Conservation (phyloP, 2,888 invertebrate species). For the Pogonocherus hispidulus region DNA sequence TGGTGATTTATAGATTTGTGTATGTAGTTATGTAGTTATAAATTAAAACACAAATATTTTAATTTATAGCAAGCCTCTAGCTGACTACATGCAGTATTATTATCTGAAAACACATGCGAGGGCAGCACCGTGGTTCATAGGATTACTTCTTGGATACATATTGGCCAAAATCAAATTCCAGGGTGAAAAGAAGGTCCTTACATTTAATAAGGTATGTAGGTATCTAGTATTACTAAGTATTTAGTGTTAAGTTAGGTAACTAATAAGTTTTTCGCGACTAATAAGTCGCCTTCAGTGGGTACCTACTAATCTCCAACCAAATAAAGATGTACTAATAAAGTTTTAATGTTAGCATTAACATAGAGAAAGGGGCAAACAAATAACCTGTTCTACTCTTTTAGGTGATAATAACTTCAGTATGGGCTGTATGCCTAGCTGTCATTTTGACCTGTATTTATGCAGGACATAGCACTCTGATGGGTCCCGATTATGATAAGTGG, state of each 20-base stretch:
- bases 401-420: slow-evolving; percentile 1
- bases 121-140: slow-evolving; percentile 53
- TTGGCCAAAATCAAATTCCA: slow-evolving; percentile 42
- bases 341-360: too few relatives aligned
- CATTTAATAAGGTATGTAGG: slow-evolving; percentile 26
- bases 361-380: too few relatives aligned
- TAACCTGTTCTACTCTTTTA: slow-evolving; percentile 18
- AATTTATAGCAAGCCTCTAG: background rate
- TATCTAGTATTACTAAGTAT: too few relatives aligned
- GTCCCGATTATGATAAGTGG: slow-evolving; percentile 40
- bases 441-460: slow-evolving; percentile 45
- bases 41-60: too few relatives aligned
- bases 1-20: too few relatives aligned
- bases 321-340: too few relatives aligned
- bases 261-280: too few relatives aligned
- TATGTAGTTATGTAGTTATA: too few relatives aligned
- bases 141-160: slow-evolving; percentile 49
- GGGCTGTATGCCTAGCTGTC: slow-evolving; percentile 30
- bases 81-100: slow-evolving; percentile 39
- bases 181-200: background rate
- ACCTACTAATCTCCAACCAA: too few relatives aligned
- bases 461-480: slow-evolving; percentile 43
- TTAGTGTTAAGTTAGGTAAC: too few relatives aligned
- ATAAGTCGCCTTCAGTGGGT: too few relatives aligned
- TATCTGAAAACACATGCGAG: slow-evolving; percentile 49